These are phyloP conservation scores for Paramuricea clavata DNA, from an alignment of 92 coral and sea anemone species.

Conservation along the genomic window DNA sequence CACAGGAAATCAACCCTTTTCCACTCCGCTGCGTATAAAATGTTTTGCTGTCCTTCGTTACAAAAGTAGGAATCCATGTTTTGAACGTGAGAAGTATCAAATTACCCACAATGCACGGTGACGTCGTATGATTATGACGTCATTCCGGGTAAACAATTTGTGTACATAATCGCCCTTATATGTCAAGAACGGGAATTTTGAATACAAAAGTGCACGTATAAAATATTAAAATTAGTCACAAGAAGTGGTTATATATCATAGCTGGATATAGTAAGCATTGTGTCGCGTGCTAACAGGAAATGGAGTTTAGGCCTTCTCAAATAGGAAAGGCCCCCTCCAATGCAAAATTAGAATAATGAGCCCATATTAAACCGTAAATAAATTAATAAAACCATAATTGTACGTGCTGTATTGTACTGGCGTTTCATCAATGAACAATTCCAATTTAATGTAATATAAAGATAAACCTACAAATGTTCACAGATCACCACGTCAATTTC, in stretches of 20 bases:
- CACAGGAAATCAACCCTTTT: not conserved
- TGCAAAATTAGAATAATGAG: too few species aligned
- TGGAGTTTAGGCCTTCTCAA: too few species aligned
- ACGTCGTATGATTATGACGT: conserved; percentile 33
- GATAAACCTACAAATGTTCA: too few species aligned
- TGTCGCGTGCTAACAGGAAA: too few species aligned
- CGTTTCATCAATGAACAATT: too few species aligned
- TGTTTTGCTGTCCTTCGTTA: conserved; percentile 15
- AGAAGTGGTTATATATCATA: not conserved
- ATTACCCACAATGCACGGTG: conserved; percentile 40
- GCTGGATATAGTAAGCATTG: too few species aligned
- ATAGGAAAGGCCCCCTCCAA: too few species aligned
- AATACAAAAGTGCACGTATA: not conserved
- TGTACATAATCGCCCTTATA: conserved; percentile 7
- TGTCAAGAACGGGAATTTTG: not conserved
- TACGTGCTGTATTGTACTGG: too few species aligned
- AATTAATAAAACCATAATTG: too few species aligned
- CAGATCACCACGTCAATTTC: too few species aligned
- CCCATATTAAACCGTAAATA: too few species aligned
- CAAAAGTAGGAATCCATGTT: conserved; percentile 19
- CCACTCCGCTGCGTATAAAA: not conserved
- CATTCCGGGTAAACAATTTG: conserved; percentile 22
- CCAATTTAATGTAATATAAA: too few species aligned
- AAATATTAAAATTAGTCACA: not conserved
- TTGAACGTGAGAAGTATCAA: not conserved